Evolutionary conservation across 2,888 invertebrate species (phyloP).

Genomic region (Drosophila picticornis): DNA sequence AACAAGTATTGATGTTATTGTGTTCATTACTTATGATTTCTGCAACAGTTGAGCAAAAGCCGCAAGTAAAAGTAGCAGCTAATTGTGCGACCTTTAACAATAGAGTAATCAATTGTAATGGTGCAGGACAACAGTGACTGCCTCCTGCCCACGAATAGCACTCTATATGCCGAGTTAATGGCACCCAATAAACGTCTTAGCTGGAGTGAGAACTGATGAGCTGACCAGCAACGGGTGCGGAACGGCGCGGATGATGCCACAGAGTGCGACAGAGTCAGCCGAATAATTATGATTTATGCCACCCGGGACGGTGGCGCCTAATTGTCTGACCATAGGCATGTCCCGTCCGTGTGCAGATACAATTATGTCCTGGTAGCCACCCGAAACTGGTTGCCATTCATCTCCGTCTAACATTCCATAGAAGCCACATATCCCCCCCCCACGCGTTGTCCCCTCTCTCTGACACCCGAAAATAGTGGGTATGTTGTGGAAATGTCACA

Average conservation of each 20-base stretch:
- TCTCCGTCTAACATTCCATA: not conserved
- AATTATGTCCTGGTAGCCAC: constrained; percentile 9
- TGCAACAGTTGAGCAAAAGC: not conserved
- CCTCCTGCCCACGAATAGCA: constrained; percentile 1
- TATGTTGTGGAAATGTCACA: not conserved
- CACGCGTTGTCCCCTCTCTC: not conserved
- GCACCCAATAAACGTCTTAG: constrained; percentile 8
- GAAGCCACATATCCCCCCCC: not conserved
- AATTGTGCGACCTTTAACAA: not conserved
- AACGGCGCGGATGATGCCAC: too few relatives aligned
- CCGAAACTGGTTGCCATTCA: constrained; percentile 9
- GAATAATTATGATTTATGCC: constrained; percentile 15
- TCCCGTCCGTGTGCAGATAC: constrained; percentile 2
- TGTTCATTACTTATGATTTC: not conserved
- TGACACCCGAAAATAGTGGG: not conserved
- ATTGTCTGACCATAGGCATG: constrained; percentile 4
- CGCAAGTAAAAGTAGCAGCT: not conserved
- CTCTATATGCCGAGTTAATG: constrained; percentile 10
- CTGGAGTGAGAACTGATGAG: constrained; percentile 6
- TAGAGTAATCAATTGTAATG: not conserved
- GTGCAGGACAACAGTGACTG: not conserved
- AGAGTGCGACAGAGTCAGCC: constrained; percentile 1
- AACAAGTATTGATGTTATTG: not conserved
- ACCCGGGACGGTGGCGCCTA: not conserved
- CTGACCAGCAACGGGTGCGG: not conserved